Evolutionary conservation across 2,888 invertebrate genomes (phyloP).

Genomic region (Lamellibrachia satsuma): DNA sequence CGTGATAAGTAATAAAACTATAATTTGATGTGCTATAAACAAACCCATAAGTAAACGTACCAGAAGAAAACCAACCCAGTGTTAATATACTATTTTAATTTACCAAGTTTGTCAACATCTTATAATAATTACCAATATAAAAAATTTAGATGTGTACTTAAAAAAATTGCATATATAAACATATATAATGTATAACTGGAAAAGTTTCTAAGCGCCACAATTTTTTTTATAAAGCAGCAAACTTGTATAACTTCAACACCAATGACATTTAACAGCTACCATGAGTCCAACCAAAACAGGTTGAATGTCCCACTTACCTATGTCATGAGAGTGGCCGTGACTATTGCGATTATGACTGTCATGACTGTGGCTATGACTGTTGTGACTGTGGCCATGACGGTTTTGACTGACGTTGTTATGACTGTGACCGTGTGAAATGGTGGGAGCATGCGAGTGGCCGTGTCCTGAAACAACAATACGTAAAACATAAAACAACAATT

Average conservation of each 20-base stretch:
- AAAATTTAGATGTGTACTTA: too few species aligned
- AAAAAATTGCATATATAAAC: too few species aligned
- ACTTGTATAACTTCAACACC: not conserved
- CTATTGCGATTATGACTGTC: not conserved
- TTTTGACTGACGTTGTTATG: not conserved
- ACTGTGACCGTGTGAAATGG: not conserved
- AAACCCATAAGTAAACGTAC: too few species aligned
- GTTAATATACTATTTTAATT: too few species aligned
- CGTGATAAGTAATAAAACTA: not conserved
- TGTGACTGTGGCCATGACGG: not conserved
- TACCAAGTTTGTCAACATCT: too few species aligned
- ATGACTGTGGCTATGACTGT: not conserved
- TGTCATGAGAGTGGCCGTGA: conserved; percentile 28
- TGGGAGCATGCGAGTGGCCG: conserved; percentile 27
- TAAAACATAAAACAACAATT: not conserved
- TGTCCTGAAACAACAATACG: conserved; percentile 14
- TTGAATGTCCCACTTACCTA: not conserved
- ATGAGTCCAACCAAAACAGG: not conserved
- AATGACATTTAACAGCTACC: not conserved
- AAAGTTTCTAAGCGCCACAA: too few species aligned
- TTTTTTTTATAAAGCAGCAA: not conserved
- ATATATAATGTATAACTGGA: too few species aligned
- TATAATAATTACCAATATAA: too few species aligned
- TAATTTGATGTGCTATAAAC: too few species aligned
- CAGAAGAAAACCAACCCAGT: too few species aligned